Base-by-base conservation (phyloP, 2,888 invertebrate genomes). In the Carpatolechia fugitivella region DNA sequence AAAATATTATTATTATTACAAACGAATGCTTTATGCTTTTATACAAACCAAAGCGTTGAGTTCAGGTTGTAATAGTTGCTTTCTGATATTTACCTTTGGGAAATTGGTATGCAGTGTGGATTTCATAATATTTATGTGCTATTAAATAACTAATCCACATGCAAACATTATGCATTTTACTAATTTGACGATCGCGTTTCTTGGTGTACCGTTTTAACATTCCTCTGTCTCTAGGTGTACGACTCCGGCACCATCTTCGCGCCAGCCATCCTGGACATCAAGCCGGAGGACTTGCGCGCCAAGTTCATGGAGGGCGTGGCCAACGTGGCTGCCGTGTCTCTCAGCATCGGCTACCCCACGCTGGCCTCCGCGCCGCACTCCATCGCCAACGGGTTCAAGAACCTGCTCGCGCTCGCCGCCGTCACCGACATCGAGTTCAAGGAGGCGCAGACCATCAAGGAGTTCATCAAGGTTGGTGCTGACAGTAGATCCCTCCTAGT, bases 171-270 rank as follows among this genome's bases (percentile, higher is more conserved):
- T n/a, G n/a, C n/a, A n/a, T n/a, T n/a, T n/a, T n/a, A n/a, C n/a
- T n/a, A n/a, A n/a, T n/a, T n/a, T n/a, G n/a, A n/a, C n/a, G n/a
- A n/a, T n/a, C n/a, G n/a, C n/a, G n/a, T n/a, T n/a, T n/a, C n/a
- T n/a, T n/a, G n/a, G n/a, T n/a, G n/a, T 38, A 14, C 5, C 7
- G 3, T 6, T 13, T 14, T 6, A 13, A 24, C 24, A 24, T 24
- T 24, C 3, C 6, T 24, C 24, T 24, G 6, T 6, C 6, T 24
- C n/a, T n/a, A 91, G 91, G 99, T 99, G 1, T 99, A 99, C 73
- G 99, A 99, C 84, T 98, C 98, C 61, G 99, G 99, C 56, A 98
- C 99, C 67, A 96, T 99, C 76, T 99, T 99, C 85, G 96, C 97
- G 14, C 99, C 99, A 0, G 96, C 95, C 65, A 98, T 99, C 75